These are phyloP conservation scores for Rhinogobius similis DNA, from an alignment of 2,113 vertebrate genomes.

Conservation along the genomic window DNA sequence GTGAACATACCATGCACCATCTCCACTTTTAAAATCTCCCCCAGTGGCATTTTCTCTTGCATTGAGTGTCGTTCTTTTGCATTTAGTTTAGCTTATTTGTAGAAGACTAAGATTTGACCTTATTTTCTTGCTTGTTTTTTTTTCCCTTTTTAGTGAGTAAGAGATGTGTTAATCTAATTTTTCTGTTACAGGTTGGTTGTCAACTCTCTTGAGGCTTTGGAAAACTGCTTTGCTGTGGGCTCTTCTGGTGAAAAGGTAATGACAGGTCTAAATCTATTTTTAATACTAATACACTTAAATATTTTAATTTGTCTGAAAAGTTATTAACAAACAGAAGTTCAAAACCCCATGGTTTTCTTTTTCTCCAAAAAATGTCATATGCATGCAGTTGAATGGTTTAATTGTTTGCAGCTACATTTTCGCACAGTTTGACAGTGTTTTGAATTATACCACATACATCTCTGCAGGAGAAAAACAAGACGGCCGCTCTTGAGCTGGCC, in stretches of 20 bases:
- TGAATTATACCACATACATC: background rate
- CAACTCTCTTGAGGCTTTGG: constrained; percentile 95
- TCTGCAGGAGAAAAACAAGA: constrained; percentile 92
- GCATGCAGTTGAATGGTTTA: too few species aligned
- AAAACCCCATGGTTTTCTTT: too few species aligned
- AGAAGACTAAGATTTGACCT: constrained; percentile 29
- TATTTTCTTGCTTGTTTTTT: background rate
- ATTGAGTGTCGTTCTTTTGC: constrained; percentile 49
- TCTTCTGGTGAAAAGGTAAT: constrained; percentile 94
- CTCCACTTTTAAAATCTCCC: constrained; percentile 29
- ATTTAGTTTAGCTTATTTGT: constrained; percentile 53
- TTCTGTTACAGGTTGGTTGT: constrained; percentile 89
- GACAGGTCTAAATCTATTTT: background rate
- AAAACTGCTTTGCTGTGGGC: constrained; percentile 97
- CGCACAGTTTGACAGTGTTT: background rate
- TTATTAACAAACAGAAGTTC: too few species aligned
- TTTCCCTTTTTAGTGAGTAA: constrained; percentile 8
- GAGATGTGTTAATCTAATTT: constrained; percentile 23
- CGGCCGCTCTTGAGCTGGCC: constrained; percentile 90
- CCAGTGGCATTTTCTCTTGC: constrained; percentile 41
- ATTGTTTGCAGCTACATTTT: too few species aligned
- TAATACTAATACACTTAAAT: too few species aligned
- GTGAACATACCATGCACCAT: constrained; percentile 63
- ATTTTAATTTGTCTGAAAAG: too few species aligned
- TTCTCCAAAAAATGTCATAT: too few species aligned